These are phyloP conservation scores for Erethizon dorsatum DNA, from an alignment of 2,797 vertebrate genomes.

Conservation along the genomic window DNA sequence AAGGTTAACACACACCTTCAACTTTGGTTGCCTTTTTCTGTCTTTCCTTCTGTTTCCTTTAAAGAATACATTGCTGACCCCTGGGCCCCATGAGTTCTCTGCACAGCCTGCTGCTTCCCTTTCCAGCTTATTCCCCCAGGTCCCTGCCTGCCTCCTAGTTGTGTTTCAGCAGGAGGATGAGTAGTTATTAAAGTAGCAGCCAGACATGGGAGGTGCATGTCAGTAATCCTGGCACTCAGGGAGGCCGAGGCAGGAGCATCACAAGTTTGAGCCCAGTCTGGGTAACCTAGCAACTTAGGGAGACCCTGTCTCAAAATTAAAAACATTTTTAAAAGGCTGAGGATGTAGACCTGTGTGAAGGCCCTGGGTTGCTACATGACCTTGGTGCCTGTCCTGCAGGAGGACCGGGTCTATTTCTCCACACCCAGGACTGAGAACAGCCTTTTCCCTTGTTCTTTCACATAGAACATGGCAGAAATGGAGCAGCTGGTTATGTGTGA, in stretches of 20 bases:
- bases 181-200: neutral
- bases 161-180: too few species aligned
- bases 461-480: neutral
- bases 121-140: neutral
- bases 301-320: neutral
- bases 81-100: fast-evolving
- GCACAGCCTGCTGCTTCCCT: neutral
- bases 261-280: neutral
- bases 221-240: neutral
- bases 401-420: neutral
- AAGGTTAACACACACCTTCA: too few species aligned
- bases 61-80: neutral
- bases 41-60: neutral
- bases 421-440: too few species aligned
- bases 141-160: neutral
- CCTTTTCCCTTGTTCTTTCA: neutral
- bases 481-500: neutral
- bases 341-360: neutral
- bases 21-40: too few species aligned
- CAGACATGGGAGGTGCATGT: neutral
- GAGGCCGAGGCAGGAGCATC: neutral
- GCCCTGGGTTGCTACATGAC: neutral
- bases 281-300: neutral
- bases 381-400: too few species aligned
- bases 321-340: neutral